A percentile compares a stretch with the other conserved stretches of the same genome.
Evolutionary conservation across 1,140 invertebrate species (phyloP).

Genomic region (Lucilia sericata): DNA sequence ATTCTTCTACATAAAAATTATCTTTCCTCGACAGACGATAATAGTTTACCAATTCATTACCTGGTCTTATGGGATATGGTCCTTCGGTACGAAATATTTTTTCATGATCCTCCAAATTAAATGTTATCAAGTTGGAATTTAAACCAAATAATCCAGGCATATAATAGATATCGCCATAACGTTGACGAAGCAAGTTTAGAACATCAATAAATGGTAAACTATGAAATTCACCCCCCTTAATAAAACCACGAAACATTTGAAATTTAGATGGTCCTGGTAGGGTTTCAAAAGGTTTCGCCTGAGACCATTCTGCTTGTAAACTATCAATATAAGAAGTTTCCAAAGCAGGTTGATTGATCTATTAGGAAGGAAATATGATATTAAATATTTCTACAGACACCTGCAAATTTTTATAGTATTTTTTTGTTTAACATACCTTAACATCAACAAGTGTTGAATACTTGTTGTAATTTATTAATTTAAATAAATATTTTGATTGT

Average conservation of each 20-base stretch:
- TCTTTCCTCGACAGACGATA: constrained; percentile 53
- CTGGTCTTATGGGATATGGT: constrained; percentile 56
- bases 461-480: neutral
- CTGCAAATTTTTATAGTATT: neutral
- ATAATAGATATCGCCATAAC: constrained; percentile 57
- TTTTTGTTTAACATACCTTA: neutral
- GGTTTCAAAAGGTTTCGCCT: constrained; percentile 49
- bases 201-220: constrained; percentile 15
- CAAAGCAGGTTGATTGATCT: neutral
- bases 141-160: constrained; percentile 55
- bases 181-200: constrained; percentile 37
- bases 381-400: too few species aligned
- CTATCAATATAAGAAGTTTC: constrained; percentile 46
- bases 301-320: constrained; percentile 53
- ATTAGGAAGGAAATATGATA: too few species aligned
- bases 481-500: neutral
- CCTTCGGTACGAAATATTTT: constrained; percentile 60
- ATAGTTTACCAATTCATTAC: constrained; percentile 55
- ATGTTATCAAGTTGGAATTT: constrained; percentile 58
- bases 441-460: constrained; percentile 32
- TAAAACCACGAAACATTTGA: constrained; percentile 53
- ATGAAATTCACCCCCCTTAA: constrained; percentile 51
- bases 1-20: constrained; percentile 54
- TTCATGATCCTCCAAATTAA: constrained; percentile 60
- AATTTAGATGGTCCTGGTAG: constrained; percentile 55